Conservation (phyloP, 2,113 vertebrate species). For the Otocyon megalotis region DNA sequence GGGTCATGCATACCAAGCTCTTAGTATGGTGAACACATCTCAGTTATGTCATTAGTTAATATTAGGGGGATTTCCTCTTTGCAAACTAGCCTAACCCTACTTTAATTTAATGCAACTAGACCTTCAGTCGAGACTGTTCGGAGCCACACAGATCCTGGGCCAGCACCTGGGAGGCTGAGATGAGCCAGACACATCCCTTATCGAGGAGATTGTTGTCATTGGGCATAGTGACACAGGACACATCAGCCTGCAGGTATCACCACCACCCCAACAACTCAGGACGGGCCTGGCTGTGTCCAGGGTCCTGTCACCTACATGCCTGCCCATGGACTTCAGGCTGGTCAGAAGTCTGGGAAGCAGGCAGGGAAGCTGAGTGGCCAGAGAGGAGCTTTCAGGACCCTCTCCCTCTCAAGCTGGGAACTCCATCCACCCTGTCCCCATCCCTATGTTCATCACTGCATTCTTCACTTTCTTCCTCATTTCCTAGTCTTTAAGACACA, state of each 20-base stretch:
- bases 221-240: neutral
- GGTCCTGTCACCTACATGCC: neutral
- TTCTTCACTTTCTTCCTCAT: neutral
- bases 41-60: neutral
- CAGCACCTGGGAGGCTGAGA: neutral
- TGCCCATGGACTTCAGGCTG: neutral
- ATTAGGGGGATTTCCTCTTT: neutral
- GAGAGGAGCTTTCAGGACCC: neutral
- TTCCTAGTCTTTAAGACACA: neutral
- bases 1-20: neutral
- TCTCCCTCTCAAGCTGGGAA: no score
- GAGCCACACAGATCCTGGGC: neutral
- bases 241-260: neutral
- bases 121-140: neutral
- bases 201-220: neutral
- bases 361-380: neutral
- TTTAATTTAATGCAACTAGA: neutral
- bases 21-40: no score
- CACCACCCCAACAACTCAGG: neutral
- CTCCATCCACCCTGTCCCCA: neutral
- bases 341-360: neutral
- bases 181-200: neutral
- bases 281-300: neutral
- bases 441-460: neutral
- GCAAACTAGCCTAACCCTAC: neutral